Evolutionary conservation across 2,888 invertebrate species (phyloP), one percentile per base, ranked within the genome.

Genomic region (Andrena camellia): DNA sequence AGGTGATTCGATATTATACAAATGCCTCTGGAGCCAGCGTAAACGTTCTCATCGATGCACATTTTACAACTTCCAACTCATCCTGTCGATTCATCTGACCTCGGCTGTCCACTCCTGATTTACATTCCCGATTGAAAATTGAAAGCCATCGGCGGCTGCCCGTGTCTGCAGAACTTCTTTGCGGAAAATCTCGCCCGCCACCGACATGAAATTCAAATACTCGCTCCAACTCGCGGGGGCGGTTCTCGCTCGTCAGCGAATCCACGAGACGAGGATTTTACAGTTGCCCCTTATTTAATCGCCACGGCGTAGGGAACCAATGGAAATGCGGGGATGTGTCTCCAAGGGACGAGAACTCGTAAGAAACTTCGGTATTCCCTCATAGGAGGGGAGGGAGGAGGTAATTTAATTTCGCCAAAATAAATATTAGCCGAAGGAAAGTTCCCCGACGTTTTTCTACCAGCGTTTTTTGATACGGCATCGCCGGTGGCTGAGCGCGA

Each of bases 401-500:
- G 59, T 70, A 74, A 80, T 70, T 66, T 82, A 82, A 82, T 82
- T 82, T 70, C 74, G 17, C 23, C 26, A 33, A 60, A 74, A 73
- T 80, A 82, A 82, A 82, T 82, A 80, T 80, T 74, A 67, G 64
- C 69, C 33, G 50, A 60, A 26, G 10, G 23, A 20, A 33, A 54
- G 35, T 57, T 35, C 57, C 42, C 26, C 1, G 57, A 23, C 57
- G 20, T 20, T 59, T 26, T 35, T 5, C 20, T 26, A 17, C 4
- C 17, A 10, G 8, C 76, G 1, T 29, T 23, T 42, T 26, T 23
- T 33, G 52, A 63, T 42, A 42, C 17, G n/a, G 23, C n/a, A 10
- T 20, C 67, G 54, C 23, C 57, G 57, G 10, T 42, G 26, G 23
- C 20, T 50, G 13, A 33, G 35, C 48, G n/a, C 29, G n/a, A 31